phyloP scores from a whole-genome alignment of 2,113 vertebrate species.

The Lampris incognitus region DNA sequence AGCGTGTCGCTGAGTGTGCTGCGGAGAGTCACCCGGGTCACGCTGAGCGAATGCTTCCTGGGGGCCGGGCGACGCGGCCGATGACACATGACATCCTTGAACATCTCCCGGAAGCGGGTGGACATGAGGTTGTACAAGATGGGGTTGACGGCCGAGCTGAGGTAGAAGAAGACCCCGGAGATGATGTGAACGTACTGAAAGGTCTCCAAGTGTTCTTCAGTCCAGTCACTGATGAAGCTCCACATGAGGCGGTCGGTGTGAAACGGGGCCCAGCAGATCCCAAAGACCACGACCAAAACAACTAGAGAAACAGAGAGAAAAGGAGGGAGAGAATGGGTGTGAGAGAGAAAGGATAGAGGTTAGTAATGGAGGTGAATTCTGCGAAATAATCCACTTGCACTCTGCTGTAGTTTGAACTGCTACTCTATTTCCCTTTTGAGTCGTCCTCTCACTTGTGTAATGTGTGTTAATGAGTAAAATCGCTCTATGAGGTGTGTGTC shows the following conservation, averaged over 20 bases:
- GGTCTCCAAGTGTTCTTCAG: constrained; percentile 78
- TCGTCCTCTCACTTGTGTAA: too few species aligned
- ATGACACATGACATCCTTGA: constrained; percentile 89
- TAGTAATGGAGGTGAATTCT: constrained; percentile 9
- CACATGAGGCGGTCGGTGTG: constrained; percentile 93
- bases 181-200: constrained; percentile 88
- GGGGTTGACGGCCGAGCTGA: constrained; percentile 91
- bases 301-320: constrained; percentile 75
- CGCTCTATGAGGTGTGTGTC: neutral
- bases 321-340: neutral
- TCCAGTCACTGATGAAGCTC: constrained; percentile 89
- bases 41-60: constrained; percentile 77
- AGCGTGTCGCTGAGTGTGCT: constrained; percentile 85
- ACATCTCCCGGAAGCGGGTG: constrained; percentile 93
- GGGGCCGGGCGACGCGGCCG: constrained; percentile 18
- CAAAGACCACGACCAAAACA: constrained; percentile 92
- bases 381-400: neutral
- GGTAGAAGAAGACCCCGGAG: constrained; percentile 93
- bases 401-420: neutral
- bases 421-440: too few species aligned
- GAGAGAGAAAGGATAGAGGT: neutral
- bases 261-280: constrained; percentile 96
- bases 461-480: neutral
- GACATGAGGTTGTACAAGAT: constrained; percentile 97
- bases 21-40: constrained; percentile 84